Evolutionary conservation across 2,113 vertebrate species (phyloP), one percentile per base, ranked within the genome.

Genomic region (Tenebrosternarchus preto): DNA sequence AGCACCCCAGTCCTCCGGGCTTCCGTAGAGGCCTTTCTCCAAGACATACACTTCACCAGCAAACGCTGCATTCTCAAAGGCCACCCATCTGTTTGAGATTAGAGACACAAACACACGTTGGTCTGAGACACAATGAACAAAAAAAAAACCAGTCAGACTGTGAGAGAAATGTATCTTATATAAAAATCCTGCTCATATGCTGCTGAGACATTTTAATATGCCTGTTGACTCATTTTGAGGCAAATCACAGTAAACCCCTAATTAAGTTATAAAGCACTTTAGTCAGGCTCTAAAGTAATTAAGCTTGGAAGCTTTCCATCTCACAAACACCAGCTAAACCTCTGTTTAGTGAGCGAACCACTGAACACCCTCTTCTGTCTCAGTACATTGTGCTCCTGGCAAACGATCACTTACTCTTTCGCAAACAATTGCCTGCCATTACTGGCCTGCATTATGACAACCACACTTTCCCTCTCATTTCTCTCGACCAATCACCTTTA

Each of bases 1-100:
- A 19, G 92, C 94, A 31, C 96, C 96, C 98, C 98, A 99, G 83
- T 97, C 94, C 76, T 95, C 95, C 0, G 91, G 92, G 81, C 73
- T 91, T 55, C 92, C 86, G 24, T 98, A 99, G 1, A 97, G 86
- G 82, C 97, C 98, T 90, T 95, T 98, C 86, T 97, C 93, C 85
- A 99, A 88, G 57, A 98, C 69, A 7, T 96, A 98, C 61, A 96
- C 90, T 80, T 98, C 95, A 25, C 98, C 98, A 0, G 93, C 95
- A 88, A 98, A 99, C 8, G 93, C 94, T 0, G 95, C 91, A 33
- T 96, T 94, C 88, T 98, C 96, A 83, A 98, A 99, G 11, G 93
- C 95, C 82, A 98, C 95, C 98, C 98, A 99, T 16, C 98, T 99
- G 84, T 43, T 73, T 43, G 15, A 3, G 2, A 5, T 16, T n/a